A percentile compares a stretch with the other conserved stretches of the same genome.
phyloP scores from a whole-genome alignment of 2,888 invertebrate species.

The Drosophila merina region DNA sequence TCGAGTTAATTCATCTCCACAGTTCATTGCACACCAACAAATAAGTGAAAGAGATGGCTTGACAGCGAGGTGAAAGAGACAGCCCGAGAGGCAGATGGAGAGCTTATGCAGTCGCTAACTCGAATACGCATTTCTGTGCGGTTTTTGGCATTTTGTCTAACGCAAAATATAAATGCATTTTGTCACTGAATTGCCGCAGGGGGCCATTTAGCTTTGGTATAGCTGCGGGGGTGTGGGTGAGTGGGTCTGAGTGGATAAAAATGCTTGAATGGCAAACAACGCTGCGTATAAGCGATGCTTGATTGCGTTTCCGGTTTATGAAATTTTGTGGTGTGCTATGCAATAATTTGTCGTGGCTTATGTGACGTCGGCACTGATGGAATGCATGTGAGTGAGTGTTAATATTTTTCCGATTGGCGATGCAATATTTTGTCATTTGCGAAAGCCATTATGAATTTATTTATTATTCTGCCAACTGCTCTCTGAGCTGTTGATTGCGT shows the following conservation, averaged over 20 bases:
- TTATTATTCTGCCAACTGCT: conserved; percentile 66
- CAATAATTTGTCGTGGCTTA: conserved; percentile 75
- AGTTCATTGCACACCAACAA: conserved; percentile 64
- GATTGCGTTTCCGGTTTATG: conserved; percentile 80
- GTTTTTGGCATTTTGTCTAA: conserved; percentile 67
- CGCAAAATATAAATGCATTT: conserved; percentile 70
- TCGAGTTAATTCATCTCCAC: conserved; percentile 69
- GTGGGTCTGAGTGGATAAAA: conserved; percentile 48
- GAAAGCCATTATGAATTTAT: conserved; percentile 76
- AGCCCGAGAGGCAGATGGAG: not conserved
- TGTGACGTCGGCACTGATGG: conserved; percentile 34
- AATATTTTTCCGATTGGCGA: conserved; percentile 76
- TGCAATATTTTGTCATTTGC: conserved; percentile 79
- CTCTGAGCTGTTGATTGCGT: conserved; percentile 63
- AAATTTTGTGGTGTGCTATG: conserved; percentile 72
- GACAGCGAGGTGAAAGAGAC: not conserved
- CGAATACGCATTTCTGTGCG: conserved; percentile 61
- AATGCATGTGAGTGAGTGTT: conserved; percentile 53
- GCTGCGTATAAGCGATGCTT: conserved; percentile 68
- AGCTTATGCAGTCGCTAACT: conserved; percentile 39
- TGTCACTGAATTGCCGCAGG: conserved; percentile 48
- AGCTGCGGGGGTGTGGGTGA: not conserved
- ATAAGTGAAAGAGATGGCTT: conserved; percentile 11
- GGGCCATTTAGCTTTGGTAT: not conserved
- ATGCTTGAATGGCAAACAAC: conserved; percentile 48